These are phyloP conservation scores for Drosophila greeni DNA, from an alignment of 2,888 invertebrate genomes.

Conservation along the genomic window DNA sequence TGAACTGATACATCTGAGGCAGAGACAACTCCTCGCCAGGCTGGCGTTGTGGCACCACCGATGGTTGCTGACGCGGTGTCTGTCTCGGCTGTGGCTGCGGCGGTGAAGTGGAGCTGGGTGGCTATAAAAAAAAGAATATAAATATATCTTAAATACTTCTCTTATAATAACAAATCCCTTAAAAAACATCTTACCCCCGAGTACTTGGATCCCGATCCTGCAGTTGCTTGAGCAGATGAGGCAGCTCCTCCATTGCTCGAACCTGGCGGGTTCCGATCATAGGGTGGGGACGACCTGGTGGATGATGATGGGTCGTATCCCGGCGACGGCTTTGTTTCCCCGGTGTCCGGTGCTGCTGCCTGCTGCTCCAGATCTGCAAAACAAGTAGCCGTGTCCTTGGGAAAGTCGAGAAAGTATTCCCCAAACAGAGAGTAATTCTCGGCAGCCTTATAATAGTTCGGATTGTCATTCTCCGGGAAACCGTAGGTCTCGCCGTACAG, in stretches of 20 bases:
- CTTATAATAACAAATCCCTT: not conserved
- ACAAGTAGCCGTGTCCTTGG: conserved; percentile 52
- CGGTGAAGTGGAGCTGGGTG: not conserved
- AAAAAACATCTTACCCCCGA: conserved; percentile 2
- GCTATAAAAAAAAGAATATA: not conserved
- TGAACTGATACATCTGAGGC: conserved; percentile 20
- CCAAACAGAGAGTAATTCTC: conserved; percentile 74
- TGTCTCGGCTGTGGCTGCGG: conserved; percentile 38
- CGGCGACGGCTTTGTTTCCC: conserved; percentile 22
- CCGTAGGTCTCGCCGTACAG: conserved; percentile 65
- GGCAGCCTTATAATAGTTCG: conserved; percentile 71
- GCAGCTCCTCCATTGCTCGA: conserved; percentile 28
- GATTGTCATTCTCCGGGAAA: conserved; percentile 63
- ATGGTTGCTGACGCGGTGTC: not conserved
- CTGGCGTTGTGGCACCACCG: not conserved
- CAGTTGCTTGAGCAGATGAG: conserved; percentile 51
- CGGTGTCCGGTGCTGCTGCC: no score
- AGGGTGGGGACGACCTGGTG: conserved; percentile 25
- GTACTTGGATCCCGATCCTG: not conserved
- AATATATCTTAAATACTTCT: no score
- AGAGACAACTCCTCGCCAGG: conserved; percentile 11
- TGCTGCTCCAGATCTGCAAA: conserved; percentile 15
- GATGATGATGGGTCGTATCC: conserved; percentile 50
- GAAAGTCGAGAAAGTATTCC: conserved; percentile 66
- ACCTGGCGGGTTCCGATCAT: conserved; percentile 40